Conservation (phyloP, 1,140 invertebrate genomes). For the Drosophila oshimai region DNA sequence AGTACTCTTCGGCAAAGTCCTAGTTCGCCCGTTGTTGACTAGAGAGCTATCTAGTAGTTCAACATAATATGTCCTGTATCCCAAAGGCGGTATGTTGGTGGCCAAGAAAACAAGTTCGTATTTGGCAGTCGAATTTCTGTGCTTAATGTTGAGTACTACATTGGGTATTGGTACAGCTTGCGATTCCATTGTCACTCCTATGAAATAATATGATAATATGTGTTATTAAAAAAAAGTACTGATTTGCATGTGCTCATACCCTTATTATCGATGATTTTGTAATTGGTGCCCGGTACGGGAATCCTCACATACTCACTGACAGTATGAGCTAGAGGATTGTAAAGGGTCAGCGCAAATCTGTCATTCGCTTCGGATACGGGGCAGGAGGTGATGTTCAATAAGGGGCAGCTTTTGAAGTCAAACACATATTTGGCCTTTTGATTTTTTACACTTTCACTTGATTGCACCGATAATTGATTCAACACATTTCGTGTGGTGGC, state of each 20-base stretch:
- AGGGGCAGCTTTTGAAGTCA: constrained; percentile 85
- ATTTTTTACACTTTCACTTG: not conserved
- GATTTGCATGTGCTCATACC: too few species aligned
- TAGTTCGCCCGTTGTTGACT: constrained; percentile 7
- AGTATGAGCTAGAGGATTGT: constrained; percentile 90
- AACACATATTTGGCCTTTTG: constrained; percentile 11
- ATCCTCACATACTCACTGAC: constrained; percentile 87
- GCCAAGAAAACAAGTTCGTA: constrained; percentile 88
- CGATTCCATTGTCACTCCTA: constrained; percentile 50
- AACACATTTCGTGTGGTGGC: constrained; percentile 53
- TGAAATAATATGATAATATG: not conserved
- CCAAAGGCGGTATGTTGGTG: constrained; percentile 86
- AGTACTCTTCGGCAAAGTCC: constrained; percentile 24
- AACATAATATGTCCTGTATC: constrained; percentile 86
- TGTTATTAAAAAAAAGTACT: too few species aligned
- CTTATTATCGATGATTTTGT: constrained; percentile 86
- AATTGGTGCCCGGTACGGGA: constrained; percentile 86
- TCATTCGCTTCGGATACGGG: constrained; percentile 85
- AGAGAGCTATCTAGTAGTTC: constrained; percentile 15
- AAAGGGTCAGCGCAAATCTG: constrained; percentile 88
- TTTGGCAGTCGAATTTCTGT: constrained; percentile 85
- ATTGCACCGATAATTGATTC: constrained; percentile 56
- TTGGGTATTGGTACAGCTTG: constrained; percentile 87
- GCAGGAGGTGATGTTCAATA: constrained; percentile 87
- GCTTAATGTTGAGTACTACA: constrained; percentile 85